Evolutionary conservation across 2,888 invertebrate species (phyloP), one percentile per base, ranked within the genome.

Genomic region (Caenorhabditis uteleia): DNA sequence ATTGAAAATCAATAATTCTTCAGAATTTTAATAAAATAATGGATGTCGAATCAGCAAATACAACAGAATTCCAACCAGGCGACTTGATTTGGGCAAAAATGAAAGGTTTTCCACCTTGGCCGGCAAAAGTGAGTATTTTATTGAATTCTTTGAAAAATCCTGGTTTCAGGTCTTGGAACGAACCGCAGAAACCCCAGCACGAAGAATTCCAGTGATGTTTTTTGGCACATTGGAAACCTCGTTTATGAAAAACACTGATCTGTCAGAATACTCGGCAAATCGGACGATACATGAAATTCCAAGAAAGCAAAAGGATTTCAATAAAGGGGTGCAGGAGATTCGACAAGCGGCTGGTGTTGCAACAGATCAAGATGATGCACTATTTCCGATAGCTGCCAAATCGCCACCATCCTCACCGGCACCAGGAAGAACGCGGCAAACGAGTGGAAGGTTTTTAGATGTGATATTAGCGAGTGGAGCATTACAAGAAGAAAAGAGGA

Each of bases 91-190:
- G 95, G 95, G 95, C 95, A 0, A 94, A 95, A 84, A 86, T 95
- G 12, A 93, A 94, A 86, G 95, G 93, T 12, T 95, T 94, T 82
- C 95, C 95, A 0, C 94, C 90, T 85, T 97, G 95, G 95, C 95
- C 95, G 0, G 95, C 93, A 0, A 95, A 95, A 85, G 86, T 78
- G 10, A 16, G 20, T 26, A 39, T 8, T 20, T 18, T 16, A 0
- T n/a, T 26, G 4, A 26, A n/a, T 6, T 40, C 21, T 2, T 29
- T 34, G n/a, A 6, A 3, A 44, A 23, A 27, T 42, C 40, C n/a
- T 42, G n/a, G n/a, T 46, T 66, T 50, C 43, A 76, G 76, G 70
- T 77, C 8, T 25, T 70, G 2, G 59, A 64, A 47, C 57, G 54
- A n/a, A 59, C 55, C 1, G 61, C 46, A 38, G 72, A 75, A 42